Conservation (phyloP, 2,797 vertebrate species). For the Xenentodon cancila region DNA sequence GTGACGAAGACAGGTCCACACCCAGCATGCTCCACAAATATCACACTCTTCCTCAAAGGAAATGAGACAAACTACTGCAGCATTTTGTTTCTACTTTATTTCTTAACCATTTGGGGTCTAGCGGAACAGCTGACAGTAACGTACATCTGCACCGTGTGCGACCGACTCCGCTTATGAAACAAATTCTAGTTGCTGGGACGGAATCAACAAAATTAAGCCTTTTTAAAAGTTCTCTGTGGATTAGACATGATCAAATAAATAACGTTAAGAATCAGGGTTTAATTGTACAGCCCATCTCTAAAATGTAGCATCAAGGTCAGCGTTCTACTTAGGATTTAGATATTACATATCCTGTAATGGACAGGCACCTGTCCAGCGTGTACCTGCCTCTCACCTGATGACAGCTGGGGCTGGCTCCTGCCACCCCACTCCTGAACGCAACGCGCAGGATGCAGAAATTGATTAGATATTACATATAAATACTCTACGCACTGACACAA, state of each 20-base stretch:
- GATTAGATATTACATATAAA: too few relatives aligned
- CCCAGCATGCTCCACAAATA: slow-evolving; percentile 47
- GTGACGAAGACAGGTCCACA: slow-evolving; percentile 52
- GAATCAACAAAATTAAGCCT: slow-evolving; percentile 21
- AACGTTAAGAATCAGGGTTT: slow-evolving; percentile 16
- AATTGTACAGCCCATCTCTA: slow-evolving; percentile 18
- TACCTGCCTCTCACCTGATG: neutral
- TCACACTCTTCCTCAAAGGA: slow-evolving; percentile 50
- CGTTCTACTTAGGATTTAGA: slow-evolving; percentile 31
- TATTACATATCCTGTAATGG: slow-evolving; percentile 7
- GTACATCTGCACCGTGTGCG: slow-evolving; percentile 40
- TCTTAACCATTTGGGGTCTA: slow-evolving; percentile 45
- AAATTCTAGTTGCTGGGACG: slow-evolving; percentile 41
- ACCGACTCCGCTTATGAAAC: slow-evolving; percentile 39
- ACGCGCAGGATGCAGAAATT: too few relatives aligned
- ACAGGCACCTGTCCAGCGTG: neutral
- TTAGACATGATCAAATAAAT: slow-evolving; percentile 41
- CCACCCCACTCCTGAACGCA: too few relatives aligned
- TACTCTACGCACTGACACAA: neutral
- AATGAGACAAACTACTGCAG: slow-evolving; percentile 76
- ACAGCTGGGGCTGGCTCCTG: too few relatives aligned
- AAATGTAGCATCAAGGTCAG: slow-evolving; percentile 24
- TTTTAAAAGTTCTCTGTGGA: slow-evolving; percentile 13
- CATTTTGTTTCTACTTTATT: slow-evolving; percentile 82
- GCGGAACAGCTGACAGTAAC: slow-evolving; percentile 54